Evolutionary conservation across 1,140 invertebrate species (phyloP), one percentile per base, ranked within the genome.

Genomic region (Heliconius himera): DNA sequence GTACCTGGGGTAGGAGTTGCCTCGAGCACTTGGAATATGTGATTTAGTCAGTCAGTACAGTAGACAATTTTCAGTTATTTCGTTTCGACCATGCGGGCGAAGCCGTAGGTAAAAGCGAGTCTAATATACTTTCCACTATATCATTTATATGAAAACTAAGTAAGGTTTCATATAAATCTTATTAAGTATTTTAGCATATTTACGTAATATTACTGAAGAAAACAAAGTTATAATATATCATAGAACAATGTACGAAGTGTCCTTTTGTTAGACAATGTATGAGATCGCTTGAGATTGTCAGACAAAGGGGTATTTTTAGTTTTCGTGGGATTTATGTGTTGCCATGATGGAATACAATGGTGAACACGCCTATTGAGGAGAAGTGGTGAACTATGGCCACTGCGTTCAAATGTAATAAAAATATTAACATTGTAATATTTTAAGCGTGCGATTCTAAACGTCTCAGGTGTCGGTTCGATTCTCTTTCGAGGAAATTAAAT

Each of bases 181-280:
- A 56, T 56, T 56, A 56, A 6, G 26, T 29, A 66, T 29, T 26
- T 66, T 26, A 29, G 9, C 8, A 11, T 26, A 13, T 26, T 16
- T 26, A 66, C 60, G 4, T 22, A 26, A 66, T 66, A 16, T 13
- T 16, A 29, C 11, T 5, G 1, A 66, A 66, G 9, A 13, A 60
- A 66, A 66, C 60, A 38, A 72, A 8, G 18, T 26, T 73, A 41
- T 46, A 46, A 46, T 41, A 73, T 41, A 73, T 73, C 36, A 73
- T 29, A 66, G 26, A 66, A 66, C 60, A 66, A 66, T 66, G 60
- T 29, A 56, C 20, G 2, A 66, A 66, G 60, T 66, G 60, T 66
- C 60, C 60, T 66, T 66, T 66, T 66, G 22, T 66, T 29, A 66
- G 60, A 66, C 60, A 66, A 66, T 66, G 60, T 66, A 29, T 66